Evolutionary conservation across 2,113 vertebrate species (phyloP).

Genomic region (Lutjanus erythropterus): DNA sequence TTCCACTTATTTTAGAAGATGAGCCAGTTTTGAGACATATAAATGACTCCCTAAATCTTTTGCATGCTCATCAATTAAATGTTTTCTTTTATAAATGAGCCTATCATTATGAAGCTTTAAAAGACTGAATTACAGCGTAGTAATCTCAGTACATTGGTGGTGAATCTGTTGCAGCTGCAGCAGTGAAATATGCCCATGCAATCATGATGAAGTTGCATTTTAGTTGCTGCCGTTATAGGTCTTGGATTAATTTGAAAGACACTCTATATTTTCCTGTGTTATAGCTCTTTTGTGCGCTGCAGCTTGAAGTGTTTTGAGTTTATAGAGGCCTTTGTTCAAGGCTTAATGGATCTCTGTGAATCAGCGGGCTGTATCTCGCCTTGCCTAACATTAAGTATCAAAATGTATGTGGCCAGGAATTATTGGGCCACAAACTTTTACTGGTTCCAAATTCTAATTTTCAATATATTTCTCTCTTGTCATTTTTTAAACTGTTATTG

Average conservation of each 20-base stretch:
- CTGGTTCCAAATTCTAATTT: constrained; percentile 16
- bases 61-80: too few relatives aligned
- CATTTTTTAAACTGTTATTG: not conserved
- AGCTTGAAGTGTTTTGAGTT: not conserved
- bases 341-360: constrained; percentile 7
- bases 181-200: not conserved
- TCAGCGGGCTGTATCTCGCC: not conserved
- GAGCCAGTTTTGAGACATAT: not conserved
- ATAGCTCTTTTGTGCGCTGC: not conserved
- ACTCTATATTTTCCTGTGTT: not conserved
- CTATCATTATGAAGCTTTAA: not conserved
- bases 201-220: not conserved
- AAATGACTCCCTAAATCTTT: not conserved
- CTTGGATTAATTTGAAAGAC: not conserved
- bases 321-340: not conserved
- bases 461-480: not conserved
- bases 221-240: not conserved
- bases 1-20: not conserved
- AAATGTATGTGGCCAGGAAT: constrained; percentile 22
- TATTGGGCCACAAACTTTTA: constrained; percentile 20
- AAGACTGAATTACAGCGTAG: not conserved
- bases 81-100: not conserved
- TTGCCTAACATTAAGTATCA: constrained; percentile 14
- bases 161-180: not conserved
- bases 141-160: not conserved